phyloP scores from a whole-genome alignment of 2,888 invertebrate genomes.

The Eueremaeus valkanovi region DNA sequence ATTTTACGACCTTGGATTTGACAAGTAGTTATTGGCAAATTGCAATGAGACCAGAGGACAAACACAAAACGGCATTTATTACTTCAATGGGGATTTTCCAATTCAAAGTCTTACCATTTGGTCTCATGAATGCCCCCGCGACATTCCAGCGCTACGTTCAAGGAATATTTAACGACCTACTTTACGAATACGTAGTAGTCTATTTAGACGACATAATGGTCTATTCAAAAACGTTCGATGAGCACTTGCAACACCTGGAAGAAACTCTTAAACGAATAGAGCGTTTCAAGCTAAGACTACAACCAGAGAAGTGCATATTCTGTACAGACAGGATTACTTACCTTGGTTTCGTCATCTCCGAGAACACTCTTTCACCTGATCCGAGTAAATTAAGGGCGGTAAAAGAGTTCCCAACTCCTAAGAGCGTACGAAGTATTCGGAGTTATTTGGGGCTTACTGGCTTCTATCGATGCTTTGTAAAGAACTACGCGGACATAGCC shows the following conservation, averaged over 20 bases:
- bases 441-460: constrained; percentile 45
- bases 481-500: constrained; percentile 44
- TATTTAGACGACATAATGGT: constrained; percentile 47
- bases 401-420: constrained; percentile 42
- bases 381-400: constrained; percentile 44
- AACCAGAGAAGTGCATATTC: constrained; percentile 46
- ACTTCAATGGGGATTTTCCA: constrained; percentile 44
- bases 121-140: constrained; percentile 45
- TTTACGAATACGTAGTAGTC: constrained; percentile 43
- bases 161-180: constrained; percentile 43
- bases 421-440: constrained; percentile 41
- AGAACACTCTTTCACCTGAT: constrained; percentile 40
- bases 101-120: constrained; percentile 46
- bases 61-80: constrained; percentile 47
- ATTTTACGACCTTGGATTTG: no score
- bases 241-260: constrained; percentile 44
- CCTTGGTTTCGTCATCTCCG: constrained; percentile 46
- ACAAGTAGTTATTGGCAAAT: constrained; percentile 48
- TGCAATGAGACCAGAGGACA: constrained; percentile 45
- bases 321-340: constrained; percentile 39
- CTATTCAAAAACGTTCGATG: constrained; percentile 42
- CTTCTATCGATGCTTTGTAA: constrained; percentile 47
- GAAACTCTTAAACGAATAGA: constrained; percentile 44
- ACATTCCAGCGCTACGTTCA: constrained; percentile 48
- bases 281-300: constrained; percentile 46